phyloP scores from a whole-genome alignment of 64 coral and sea anemone species.

The Montipora cactus region DNA sequence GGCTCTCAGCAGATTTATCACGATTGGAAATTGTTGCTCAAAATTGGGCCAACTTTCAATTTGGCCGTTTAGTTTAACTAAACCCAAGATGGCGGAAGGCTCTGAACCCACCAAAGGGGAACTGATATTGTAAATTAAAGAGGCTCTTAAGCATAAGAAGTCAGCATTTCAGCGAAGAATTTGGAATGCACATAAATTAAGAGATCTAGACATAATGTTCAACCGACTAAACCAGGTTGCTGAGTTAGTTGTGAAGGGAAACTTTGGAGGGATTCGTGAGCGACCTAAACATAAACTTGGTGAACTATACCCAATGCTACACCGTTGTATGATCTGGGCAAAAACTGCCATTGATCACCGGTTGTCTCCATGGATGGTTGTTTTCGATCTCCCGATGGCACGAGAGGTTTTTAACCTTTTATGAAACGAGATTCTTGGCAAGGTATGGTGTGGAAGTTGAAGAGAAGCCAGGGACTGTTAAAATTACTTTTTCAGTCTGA shows the following conservation, averaged over 20 bases:
- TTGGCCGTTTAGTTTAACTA: constrained; percentile 4
- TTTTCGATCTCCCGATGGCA: constrained; percentile 39
- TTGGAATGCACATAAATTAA: constrained; percentile 13
- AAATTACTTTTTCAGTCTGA: constrained; percentile 10
- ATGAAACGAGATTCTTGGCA: constrained; percentile 34
- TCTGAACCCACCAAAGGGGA: neutral
- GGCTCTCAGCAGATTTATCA: neutral
- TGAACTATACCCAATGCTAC: constrained; percentile 30
- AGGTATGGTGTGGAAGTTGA: constrained; percentile 62
- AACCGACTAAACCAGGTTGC: constrained; percentile 29
- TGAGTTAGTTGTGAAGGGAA: constrained; percentile 45
- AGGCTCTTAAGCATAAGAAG: neutral
- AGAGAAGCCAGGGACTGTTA: constrained; percentile 32
- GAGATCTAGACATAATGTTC: constrained; percentile 51
- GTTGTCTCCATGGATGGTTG: constrained; percentile 51
- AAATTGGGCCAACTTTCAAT: constrained; percentile 26
- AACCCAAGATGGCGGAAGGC: neutral
- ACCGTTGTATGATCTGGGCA: constrained; percentile 7
- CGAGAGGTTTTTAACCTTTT: constrained; percentile 73
- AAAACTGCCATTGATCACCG: constrained; percentile 39
- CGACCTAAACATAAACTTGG: constrained; percentile 19
- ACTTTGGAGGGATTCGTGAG: constrained; percentile 45
- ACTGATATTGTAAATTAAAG: neutral
- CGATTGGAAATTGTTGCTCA: neutral
- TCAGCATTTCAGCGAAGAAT: constrained; percentile 29